Evolutionary conservation across 1,140 invertebrate genomes (phyloP).

Genomic region (Orius insidiosus): DNA sequence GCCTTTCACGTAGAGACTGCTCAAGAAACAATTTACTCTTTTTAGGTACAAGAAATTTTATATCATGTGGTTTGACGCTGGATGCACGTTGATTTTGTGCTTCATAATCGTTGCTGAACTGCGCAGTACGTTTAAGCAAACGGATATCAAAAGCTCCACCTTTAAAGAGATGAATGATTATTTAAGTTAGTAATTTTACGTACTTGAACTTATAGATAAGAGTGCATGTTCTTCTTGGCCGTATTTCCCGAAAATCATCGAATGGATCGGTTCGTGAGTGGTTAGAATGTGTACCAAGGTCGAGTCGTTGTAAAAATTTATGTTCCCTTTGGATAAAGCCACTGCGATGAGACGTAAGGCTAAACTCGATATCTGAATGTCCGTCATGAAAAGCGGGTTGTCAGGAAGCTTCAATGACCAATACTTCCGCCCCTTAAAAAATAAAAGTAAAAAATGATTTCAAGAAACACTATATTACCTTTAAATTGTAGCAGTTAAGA

Average conservation of each 20-base stretch:
- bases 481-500: conserved; percentile 60
- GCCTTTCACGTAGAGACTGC: conserved; percentile 76
- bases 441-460: too few relatives aligned
- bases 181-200: conserved; percentile 12
- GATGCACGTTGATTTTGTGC: neutral
- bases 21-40: conserved; percentile 92
- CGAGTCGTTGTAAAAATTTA: conserved; percentile 69
- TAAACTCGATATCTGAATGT: conserved; percentile 55
- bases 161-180: conserved; percentile 23
- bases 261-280: conserved; percentile 40
- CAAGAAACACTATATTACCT: too few relatives aligned
- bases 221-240: conserved; percentile 87
- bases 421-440: conserved; percentile 52
- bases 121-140: conserved; percentile 80
- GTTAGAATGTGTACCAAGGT: conserved; percentile 61
- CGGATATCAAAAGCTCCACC: conserved; percentile 71
- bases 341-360: conserved; percentile 52
- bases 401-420: conserved; percentile 58
- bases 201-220: conserved; percentile 64
- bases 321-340: conserved; percentile 34
- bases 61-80: conserved; percentile 17
- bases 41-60: conserved; percentile 64
- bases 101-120: conserved; percentile 35
- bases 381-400: conserved; percentile 53
- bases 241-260: conserved; percentile 73